phyloP scores from a whole-genome alignment of 2,113 vertebrate genomes.

The Passerina amoena region DNA sequence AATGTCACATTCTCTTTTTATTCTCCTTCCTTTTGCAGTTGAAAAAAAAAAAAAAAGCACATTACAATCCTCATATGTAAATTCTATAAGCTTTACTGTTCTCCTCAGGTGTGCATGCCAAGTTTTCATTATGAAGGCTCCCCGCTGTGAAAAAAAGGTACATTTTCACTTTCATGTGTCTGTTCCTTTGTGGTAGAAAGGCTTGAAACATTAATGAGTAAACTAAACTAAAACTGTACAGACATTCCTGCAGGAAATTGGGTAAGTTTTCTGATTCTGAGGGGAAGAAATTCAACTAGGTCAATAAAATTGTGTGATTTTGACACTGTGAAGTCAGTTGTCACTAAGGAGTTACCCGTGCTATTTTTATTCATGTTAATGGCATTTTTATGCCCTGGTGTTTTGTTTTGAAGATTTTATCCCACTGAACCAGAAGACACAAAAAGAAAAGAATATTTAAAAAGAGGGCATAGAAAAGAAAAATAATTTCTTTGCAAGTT shows the following conservation, averaged over 20 bases:
- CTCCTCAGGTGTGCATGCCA: conserved; percentile 72
- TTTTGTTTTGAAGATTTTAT: conserved; percentile 64
- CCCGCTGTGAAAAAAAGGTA: conserved; percentile 72
- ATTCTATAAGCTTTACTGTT: conserved; percentile 66
- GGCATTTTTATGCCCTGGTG: conserved; percentile 66
- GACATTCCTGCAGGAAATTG: conserved; percentile 60
- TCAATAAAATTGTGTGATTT: conserved; percentile 65
- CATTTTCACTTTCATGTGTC: conserved; percentile 71
- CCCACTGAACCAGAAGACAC: conserved; percentile 6
- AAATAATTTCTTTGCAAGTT: background rate
- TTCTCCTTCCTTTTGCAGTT: conserved; percentile 14
- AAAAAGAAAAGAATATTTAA: background rate
- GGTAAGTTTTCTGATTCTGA: conserved; percentile 60
- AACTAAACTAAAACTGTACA: conserved; percentile 66
- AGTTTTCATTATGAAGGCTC: conserved; percentile 70
- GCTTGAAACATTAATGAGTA: conserved; percentile 71
- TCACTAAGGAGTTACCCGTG: conserved; percentile 52
- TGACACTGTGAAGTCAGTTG: conserved; percentile 57
- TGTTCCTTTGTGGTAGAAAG: conserved; percentile 67
- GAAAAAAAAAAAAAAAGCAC: background rate
- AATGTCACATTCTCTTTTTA: conserved; percentile 40
- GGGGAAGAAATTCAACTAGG: conserved; percentile 69
- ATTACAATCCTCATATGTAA: conserved; percentile 64
- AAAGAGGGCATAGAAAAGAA: background rate
- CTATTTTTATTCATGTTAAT: conserved; percentile 69